A percentile compares a stretch with the other conserved stretches of the same genome.
Conservation (phyloP, 2,888 invertebrate genomes). For the Trachelus stipa region DNA sequence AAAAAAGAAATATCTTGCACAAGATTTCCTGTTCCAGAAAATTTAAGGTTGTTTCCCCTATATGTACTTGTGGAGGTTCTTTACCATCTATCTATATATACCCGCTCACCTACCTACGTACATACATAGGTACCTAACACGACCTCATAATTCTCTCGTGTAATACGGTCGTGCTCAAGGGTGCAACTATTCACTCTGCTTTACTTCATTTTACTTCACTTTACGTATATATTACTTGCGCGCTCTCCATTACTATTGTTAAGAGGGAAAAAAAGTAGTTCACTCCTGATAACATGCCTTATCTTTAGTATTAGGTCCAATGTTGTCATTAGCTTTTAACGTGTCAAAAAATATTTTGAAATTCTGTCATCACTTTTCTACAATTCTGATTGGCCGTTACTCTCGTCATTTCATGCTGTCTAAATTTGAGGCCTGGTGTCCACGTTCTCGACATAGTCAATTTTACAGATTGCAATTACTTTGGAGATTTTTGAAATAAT, state of each 20-base stretch:
- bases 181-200: neutral
- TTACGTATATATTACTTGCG: neutral
- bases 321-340: too few species aligned
- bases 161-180: neutral
- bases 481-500: too few species aligned
- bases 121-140: neutral
- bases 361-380: too few species aligned
- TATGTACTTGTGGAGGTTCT: neutral
- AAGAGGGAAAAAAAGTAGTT: neutral
- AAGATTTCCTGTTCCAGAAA: neutral
- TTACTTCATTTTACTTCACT: neutral
- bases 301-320: too few species aligned
- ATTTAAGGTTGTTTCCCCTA: neutral
- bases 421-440: too few species aligned
- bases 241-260: neutral
- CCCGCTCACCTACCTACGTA: neutral
- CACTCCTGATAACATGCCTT: neutral
- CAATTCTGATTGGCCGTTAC: too few species aligned
- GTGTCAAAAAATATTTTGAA: too few species aligned
- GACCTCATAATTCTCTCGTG: neutral
- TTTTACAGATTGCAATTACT: too few species aligned
- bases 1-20: neutral
- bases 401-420: too few species aligned
- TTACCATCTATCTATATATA: neutral
- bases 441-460: too few species aligned